These are phyloP conservation scores for Bombyx mandarina DNA, from an alignment of 1,140 invertebrate genomes.

Conservation along the genomic window DNA sequence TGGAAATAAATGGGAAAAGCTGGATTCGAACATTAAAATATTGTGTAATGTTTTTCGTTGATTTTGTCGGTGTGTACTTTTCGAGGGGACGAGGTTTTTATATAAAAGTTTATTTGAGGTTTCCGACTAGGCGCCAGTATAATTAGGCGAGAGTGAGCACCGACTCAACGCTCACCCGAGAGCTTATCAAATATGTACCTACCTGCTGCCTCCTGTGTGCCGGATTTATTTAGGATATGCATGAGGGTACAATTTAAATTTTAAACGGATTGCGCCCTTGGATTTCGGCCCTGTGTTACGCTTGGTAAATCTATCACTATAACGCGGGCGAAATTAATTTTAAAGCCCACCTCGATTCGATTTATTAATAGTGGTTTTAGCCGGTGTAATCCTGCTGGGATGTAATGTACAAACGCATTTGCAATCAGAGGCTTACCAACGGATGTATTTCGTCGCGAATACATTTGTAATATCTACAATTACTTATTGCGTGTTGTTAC, in stretches of 20 bases:
- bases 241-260: conserved; percentile 70
- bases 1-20: too few relatives aligned
- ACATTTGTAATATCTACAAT: conserved; percentile 12
- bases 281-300: conserved; percentile 52
- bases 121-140: conserved; percentile 32
- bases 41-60: too few relatives aligned
- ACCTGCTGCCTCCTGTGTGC: conserved; percentile 48
- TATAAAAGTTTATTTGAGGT: conserved; percentile 41
- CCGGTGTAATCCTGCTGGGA: conserved; percentile 27
- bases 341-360: conserved; percentile 34
- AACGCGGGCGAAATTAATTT: conserved; percentile 45
- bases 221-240: conserved; percentile 71
- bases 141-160: conserved; percentile 59
- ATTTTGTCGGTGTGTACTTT: too few relatives aligned
- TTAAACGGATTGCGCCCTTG: conserved; percentile 69
- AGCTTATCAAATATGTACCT: conserved; percentile 70
- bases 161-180: conserved; percentile 24
- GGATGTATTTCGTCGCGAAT: conserved; percentile 24
- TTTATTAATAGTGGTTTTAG: conserved; percentile 49
- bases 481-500: conserved; percentile 9
- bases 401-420: conserved; percentile 16
- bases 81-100: conserved; percentile 21
- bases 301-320: conserved; percentile 64
- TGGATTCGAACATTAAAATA: too few relatives aligned
- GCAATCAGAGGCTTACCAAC: conserved; percentile 30